phyloP scores from a whole-genome alignment of 2,113 vertebrate species.

The Capreolus pygargus region DNA sequence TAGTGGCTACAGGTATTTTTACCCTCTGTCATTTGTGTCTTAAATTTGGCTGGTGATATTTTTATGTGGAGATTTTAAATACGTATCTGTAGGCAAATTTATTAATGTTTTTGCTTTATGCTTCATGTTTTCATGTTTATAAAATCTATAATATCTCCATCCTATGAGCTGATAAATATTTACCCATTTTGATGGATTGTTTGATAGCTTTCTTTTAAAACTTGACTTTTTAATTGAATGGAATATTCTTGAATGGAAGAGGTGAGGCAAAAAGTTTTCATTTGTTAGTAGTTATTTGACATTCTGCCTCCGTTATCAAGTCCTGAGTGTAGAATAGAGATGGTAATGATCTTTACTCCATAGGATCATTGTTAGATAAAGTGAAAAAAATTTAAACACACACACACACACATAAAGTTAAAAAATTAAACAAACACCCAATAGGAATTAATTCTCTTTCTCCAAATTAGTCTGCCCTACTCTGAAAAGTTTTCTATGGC shows the following conservation, averaged over 20 bases:
- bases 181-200: neutral
- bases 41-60: neutral
- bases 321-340: neutral
- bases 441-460: neutral
- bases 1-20: neutral
- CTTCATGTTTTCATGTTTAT: neutral
- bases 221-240: neutral
- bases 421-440: neutral
- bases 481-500: neutral
- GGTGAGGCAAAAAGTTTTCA: neutral
- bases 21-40: neutral
- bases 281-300: neutral
- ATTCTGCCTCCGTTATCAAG: neutral
- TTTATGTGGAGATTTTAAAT: neutral
- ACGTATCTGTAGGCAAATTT: neutral
- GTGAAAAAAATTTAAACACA: neutral
- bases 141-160: neutral
- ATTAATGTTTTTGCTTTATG: neutral
- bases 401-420: neutral
- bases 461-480: neutral
- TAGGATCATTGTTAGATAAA: neutral
- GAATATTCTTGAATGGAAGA: neutral
- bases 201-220: neutral
- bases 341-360: neutral
- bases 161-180: neutral